Base-by-base conservation (phyloP, 2,113 vertebrate species). In the Sturnus vulgaris region DNA sequence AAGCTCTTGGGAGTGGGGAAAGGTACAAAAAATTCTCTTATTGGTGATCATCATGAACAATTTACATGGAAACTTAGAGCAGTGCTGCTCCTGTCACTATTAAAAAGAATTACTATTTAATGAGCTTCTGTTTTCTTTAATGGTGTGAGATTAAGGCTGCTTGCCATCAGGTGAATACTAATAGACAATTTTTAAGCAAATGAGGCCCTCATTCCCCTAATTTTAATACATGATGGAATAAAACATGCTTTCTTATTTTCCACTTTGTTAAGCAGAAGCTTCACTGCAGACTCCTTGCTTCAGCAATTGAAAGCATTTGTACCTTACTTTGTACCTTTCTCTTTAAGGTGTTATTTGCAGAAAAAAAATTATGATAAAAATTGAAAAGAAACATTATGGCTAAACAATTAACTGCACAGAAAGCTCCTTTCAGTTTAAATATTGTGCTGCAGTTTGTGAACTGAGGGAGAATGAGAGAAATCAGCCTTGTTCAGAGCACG, bases 161-260 rank as follows among this genome's bases (percentile, higher is more conserved):
- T 96, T 90, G 84, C 90, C 91, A 93, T 64, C 82, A 95, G 95
- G 91, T 96, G 96, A 97, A 96, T 97, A 86, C 72, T 96, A 96
- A 96, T 84, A 82, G 86, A 91, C 35, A 81, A 69, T 94, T 69
- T 93, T 96, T 94, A 91, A 88, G 92, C 84, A 96, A 96, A 97
- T 96, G 88, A 96, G 86, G 73, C 46, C 46, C 31, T 95, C 57
- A 76, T 84, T 94, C 72, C 65, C 77, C 90, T 93, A 80, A 96
- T 96, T 97, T 94, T 92, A 96, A 95, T 92, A 66, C 81, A 90
- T 79, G 56, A 91, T 64, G 90, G 92, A 95, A 88, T 72, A 95
- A 91, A 89, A 81, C 37, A 87, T 77, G 49, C 71, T 92, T 93
- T 88, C 89, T 94, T 88, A 63, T 75, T 92, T 91, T 95, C 73